Evolutionary conservation across 2,888 invertebrate genomes (phyloP).

Genomic region (Xanthia icteritia): DNA sequence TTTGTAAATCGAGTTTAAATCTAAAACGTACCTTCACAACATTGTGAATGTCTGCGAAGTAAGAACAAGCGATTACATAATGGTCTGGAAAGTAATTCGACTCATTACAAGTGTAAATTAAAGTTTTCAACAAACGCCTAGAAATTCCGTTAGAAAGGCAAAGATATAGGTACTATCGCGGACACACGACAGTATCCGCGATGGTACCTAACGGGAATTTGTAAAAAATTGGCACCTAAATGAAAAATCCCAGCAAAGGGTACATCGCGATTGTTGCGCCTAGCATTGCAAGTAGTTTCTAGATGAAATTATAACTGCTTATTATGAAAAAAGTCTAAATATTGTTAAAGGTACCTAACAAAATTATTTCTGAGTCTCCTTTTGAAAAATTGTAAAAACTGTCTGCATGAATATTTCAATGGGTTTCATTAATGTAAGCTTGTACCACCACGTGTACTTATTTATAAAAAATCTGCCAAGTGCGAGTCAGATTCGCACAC

Average conservation of each 20-base stretch:
- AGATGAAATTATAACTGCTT: background rate
- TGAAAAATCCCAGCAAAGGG: background rate
- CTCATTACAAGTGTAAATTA: conserved; percentile 35
- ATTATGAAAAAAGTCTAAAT: background rate
- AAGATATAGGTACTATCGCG: too few species aligned
- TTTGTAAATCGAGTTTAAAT: background rate
- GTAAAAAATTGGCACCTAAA: background rate
- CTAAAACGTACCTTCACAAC: background rate
- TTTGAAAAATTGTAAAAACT: background rate
- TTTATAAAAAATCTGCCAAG: background rate
- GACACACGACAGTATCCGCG: too few species aligned
- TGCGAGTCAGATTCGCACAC: too few species aligned
- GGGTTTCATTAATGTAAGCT: background rate
- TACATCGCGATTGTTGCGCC: background rate
- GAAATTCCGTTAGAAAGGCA: conserved; percentile 9
- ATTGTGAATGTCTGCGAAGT: conserved; percentile 3
- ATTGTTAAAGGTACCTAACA: background rate
- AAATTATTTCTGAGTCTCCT: background rate
- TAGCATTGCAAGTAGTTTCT: background rate
- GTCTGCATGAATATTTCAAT: background rate
- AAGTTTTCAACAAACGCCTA: conserved; percentile 9
- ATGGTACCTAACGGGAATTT: background rate
- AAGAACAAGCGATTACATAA: conserved; percentile 19
- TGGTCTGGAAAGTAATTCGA: conserved; percentile 34
- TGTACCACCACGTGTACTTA: background rate